A percentile compares a stretch with the other conserved stretches of the same genome.
Conservation (phyloP, 2,113 vertebrate genomes). For the Leucopsar rothschildi region DNA sequence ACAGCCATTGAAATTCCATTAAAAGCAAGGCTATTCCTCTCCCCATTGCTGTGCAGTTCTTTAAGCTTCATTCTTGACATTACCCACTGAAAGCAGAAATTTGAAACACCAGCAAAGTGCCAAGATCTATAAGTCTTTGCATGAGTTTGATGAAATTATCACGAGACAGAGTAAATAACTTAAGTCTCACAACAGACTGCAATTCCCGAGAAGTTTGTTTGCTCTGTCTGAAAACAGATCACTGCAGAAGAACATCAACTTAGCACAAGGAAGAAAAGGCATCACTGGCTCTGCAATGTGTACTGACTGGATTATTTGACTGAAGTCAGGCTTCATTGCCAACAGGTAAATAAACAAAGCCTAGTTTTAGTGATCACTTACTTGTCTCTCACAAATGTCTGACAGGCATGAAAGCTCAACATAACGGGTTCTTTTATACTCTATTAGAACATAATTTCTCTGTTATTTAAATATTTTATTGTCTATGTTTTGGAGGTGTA, state of each 20-base stretch:
- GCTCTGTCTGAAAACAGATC: slow-evolving; percentile 1
- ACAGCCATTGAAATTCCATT: neutral
- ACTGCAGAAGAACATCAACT: neutral
- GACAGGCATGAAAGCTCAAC: neutral
- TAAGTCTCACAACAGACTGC: neutral
- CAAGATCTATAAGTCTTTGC: neutral
- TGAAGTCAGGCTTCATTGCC: slow-evolving; percentile 7
- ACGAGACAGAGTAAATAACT: neutral
- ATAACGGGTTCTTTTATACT: neutral
- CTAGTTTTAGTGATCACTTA: neutral
- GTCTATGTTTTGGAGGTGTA: neutral
- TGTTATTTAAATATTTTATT: neutral
- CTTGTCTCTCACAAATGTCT: neutral
- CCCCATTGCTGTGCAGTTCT: neutral
- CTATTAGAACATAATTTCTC: neutral
- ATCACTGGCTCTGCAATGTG: neutral
- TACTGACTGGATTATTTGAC: neutral
- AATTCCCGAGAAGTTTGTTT: neutral
- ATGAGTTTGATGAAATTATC: neutral
- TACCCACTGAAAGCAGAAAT: neutral
- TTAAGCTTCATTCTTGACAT: neutral
- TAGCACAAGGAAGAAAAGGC: slow-evolving; percentile 7
- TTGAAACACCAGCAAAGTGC: neutral
- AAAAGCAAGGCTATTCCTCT: neutral
- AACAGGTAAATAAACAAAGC: slow-evolving; percentile 51